Conservation (phyloP, 2,888 invertebrate species). For the Laspeyria flexula region DNA sequence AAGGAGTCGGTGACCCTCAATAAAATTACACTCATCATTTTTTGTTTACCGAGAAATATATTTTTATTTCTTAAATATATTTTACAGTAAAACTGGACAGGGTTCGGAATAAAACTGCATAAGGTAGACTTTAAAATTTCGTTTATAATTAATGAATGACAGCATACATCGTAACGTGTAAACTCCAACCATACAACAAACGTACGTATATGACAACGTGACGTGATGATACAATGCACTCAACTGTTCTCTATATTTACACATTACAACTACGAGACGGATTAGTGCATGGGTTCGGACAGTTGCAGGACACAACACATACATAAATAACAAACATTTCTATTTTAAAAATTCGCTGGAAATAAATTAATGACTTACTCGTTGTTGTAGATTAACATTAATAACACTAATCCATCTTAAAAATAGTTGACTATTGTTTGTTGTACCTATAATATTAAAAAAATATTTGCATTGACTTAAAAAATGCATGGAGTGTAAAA, state of each 20-base stretch:
- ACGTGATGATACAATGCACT: conserved; percentile 46
- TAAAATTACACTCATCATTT: conserved; percentile 61
- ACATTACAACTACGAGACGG: conserved; percentile 51
- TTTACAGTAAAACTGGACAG: conserved; percentile 14
- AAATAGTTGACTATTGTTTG: conserved; percentile 65
- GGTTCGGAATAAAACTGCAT: conserved; percentile 41
- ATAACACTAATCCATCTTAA: conserved; percentile 60
- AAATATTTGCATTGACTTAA: conserved; percentile 64
- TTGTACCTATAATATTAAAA: conserved; percentile 61
- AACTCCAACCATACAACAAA: conserved; percentile 69
- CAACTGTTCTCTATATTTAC: conserved; percentile 49
- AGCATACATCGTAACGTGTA: conserved; percentile 71
- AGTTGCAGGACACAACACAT: conserved; percentile 34
- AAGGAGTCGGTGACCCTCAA: conserved; percentile 75
- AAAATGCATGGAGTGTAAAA: conserved; percentile 71
- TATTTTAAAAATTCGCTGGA: conserved; percentile 41
- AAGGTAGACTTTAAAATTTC: conserved; percentile 57
- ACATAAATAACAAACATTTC: conserved; percentile 33
- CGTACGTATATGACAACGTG: conserved; percentile 44
- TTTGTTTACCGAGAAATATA: conserved; percentile 48
- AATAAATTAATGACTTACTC: conserved; percentile 60
- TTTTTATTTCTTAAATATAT: conserved; percentile 21
- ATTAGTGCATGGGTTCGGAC: conserved; percentile 44
- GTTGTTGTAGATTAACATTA: conserved; percentile 32
- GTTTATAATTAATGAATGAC: conserved; percentile 72